These are phyloP conservation scores for Drosophila elegans DNA, from an alignment of 1,140 invertebrate genomes.

Conservation along the genomic window DNA sequence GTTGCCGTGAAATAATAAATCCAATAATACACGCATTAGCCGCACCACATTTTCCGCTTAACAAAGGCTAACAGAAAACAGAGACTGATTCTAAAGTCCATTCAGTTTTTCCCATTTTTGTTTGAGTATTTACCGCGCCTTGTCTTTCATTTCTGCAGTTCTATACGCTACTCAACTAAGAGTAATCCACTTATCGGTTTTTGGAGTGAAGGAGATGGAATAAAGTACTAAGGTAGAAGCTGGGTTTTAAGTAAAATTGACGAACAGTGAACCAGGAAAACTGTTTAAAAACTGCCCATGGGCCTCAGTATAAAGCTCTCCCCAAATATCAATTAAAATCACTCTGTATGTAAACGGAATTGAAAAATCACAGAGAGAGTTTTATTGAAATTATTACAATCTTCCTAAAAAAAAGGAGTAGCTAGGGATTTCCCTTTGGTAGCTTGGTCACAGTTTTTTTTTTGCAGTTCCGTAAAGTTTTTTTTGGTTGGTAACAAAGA, in stretches of 20 bases:
- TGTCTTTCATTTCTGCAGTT: constrained; percentile 7
- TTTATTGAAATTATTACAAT: constrained; percentile 13
- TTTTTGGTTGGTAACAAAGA: constrained; percentile 23
- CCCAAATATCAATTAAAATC: constrained; percentile 4
- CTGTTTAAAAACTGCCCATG: background rate
- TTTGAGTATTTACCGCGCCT: constrained; percentile 11
- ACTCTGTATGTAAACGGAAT: background rate
- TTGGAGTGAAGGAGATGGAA: constrained; percentile 14
- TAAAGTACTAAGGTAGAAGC: background rate
- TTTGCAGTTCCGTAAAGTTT: background rate
- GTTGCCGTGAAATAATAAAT: constrained; percentile 23
- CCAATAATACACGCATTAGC: constrained; percentile 37
- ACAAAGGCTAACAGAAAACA: constrained; percentile 11
- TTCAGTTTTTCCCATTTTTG: background rate
- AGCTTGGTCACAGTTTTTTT: constrained; percentile 8
- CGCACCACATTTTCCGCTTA: constrained; percentile 30
- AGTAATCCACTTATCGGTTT: constrained; percentile 63
- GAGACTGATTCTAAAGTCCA: constrained; percentile 2
- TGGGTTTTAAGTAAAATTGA: constrained; percentile 5
- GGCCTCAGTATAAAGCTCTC: background rate
- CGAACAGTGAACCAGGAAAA: background rate
- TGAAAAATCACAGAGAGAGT: constrained; percentile 19
- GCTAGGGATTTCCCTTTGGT: constrained; percentile 1
- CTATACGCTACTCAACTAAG: constrained; percentile 47
- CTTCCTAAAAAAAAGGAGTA: background rate